Conservation (phyloP, 2,113 vertebrate genomes). For the Periophthalmodon schlosseri region DNA sequence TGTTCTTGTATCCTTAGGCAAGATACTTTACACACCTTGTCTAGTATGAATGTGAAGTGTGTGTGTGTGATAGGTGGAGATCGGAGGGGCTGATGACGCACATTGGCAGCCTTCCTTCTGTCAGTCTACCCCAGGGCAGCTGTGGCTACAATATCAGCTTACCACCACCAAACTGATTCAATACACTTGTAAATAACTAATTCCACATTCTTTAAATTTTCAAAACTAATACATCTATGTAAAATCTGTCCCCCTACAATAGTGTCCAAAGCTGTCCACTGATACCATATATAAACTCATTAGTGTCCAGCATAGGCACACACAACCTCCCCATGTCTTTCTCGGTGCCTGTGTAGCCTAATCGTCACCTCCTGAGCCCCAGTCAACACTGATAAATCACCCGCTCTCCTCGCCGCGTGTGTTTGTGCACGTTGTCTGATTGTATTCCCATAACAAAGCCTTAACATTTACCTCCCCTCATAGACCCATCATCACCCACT, state of each 20-base stretch:
- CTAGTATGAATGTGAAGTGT: no score
- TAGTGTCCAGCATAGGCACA: slow-evolving; percentile 12
- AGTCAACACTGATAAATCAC: slow-evolving; percentile 74
- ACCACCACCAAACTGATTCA: no score
- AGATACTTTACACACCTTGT: no score
- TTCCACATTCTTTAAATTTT: not conserved
- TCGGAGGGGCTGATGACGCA: no score
- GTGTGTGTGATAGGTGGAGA: no score
- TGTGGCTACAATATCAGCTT: no score
- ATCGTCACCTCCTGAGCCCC: slow-evolving; percentile 68
- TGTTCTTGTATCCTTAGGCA: not conserved
- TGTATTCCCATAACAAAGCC: slow-evolving; percentile 16
- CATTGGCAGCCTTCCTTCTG: no score
- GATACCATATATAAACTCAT: slow-evolving; percentile 10
- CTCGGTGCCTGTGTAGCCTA: slow-evolving; percentile 44
- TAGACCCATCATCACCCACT: not conserved
- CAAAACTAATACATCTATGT: not conserved
- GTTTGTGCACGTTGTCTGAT: slow-evolving; percentile 1
- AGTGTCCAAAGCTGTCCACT: slow-evolving; percentile 14
- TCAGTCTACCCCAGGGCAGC: no score
- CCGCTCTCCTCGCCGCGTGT: slow-evolving; percentile 49
- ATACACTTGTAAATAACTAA: not conserved
- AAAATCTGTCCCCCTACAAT: not conserved
- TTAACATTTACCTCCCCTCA: not conserved
- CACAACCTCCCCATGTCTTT: slow-evolving; percentile 10